A percentile compares a stretch with the other conserved stretches of the same genome.
Conservation (phyloP, 1,140 invertebrate genomes). For the Diabrotica undecimpunctata region DNA sequence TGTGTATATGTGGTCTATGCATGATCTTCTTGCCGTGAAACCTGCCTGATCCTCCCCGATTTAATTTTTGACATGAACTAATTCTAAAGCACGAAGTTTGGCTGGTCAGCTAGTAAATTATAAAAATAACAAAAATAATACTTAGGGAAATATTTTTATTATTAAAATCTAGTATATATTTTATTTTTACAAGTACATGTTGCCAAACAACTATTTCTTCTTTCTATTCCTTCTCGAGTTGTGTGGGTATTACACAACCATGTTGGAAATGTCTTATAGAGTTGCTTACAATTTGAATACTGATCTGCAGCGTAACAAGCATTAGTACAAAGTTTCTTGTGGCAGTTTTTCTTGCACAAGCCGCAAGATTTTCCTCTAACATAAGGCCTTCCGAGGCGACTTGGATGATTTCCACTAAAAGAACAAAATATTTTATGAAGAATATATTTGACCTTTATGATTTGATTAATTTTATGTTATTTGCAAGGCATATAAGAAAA, state of each 20-base stretch:
- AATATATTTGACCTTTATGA: background rate
- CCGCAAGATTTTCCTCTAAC: slow-evolving; percentile 60
- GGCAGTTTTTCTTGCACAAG: slow-evolving; percentile 63
- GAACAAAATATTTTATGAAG: slow-evolving; percentile 19
- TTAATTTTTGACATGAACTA: too few relatives aligned
- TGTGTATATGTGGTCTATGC: too few relatives aligned
- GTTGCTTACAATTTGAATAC: slow-evolving; percentile 69
- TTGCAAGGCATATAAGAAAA: background rate
- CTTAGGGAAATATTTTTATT: too few relatives aligned
- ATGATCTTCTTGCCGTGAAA: too few relatives aligned
- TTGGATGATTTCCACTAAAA: slow-evolving; percentile 67
- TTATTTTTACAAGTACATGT: slow-evolving; percentile 64
- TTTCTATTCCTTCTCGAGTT: slow-evolving; percentile 54
- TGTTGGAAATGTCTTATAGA: slow-evolving; percentile 54
- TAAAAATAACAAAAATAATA: too few relatives aligned
- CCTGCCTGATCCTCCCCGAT: too few relatives aligned
- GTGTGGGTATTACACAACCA: slow-evolving; percentile 61
- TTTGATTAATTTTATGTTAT: background rate
- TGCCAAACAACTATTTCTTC: slow-evolving; percentile 61
- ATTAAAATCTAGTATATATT: slow-evolving; percentile 24
- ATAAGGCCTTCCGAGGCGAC: slow-evolving; percentile 63
- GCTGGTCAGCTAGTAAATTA: too few relatives aligned
- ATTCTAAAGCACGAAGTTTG: too few relatives aligned
- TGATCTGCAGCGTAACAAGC: slow-evolving; percentile 64
- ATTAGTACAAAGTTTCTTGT: slow-evolving; percentile 69